These are phyloP conservation scores for Luidia sarsii DNA, from an alignment of 53 echinoderm and acorn worm genomes.

Conservation along the genomic window DNA sequence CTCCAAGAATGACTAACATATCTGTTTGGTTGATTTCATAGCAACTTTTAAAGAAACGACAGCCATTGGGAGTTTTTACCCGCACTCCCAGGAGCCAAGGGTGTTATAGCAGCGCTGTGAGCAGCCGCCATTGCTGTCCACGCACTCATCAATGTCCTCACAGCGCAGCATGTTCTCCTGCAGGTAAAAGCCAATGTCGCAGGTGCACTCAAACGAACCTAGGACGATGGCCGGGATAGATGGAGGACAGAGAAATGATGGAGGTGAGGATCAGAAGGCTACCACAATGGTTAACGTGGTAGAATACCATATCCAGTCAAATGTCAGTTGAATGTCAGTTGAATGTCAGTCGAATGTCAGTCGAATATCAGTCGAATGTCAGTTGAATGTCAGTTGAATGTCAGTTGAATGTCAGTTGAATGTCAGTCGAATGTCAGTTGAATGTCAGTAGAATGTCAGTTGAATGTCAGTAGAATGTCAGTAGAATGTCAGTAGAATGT, in stretches of 20 bases:
- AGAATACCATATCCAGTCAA: no score
- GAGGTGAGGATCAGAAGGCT: no score
- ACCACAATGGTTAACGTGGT: no score
- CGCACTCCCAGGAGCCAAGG: conserved; percentile 78
- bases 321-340: no score
- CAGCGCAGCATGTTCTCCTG: conserved; percentile 80
- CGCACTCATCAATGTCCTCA: conserved; percentile 91
- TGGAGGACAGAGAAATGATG: not conserved
- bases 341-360: no score
- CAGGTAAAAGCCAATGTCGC: conserved; percentile 78
- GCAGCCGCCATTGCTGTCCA: conserved; percentile 77
- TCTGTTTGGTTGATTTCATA: no score
- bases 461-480: not conserved
- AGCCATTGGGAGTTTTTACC: no score
- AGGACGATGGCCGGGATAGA: no score
- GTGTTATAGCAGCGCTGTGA: conserved; percentile 77
- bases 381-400: not conserved
- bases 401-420: not conserved
- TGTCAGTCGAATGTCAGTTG: not conserved
- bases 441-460: not conserved
- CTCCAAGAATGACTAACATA: no score
- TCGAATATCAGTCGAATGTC: not conserved
- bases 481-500: not conserved
- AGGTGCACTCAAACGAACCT: conserved; percentile 94
- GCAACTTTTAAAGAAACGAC: no score